A percentile compares a stretch with the other conserved stretches of the same genome.
Conservation (phyloP, 2,113 vertebrate genomes). For the Columbina picui region DNA sequence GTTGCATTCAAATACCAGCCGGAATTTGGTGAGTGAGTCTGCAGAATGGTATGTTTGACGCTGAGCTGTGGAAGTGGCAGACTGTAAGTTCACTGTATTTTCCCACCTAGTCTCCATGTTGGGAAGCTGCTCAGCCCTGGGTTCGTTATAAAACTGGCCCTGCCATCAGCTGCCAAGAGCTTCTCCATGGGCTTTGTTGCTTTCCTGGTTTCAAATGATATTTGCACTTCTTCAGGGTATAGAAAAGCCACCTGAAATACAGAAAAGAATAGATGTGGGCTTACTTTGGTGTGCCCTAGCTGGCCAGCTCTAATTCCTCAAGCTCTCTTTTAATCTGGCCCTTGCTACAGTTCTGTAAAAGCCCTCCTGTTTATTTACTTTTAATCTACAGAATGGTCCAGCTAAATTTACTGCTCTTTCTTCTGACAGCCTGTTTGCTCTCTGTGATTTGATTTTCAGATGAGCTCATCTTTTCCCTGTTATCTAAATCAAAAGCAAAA, state of each 20-base stretch:
- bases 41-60: background rate
- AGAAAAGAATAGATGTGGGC: background rate
- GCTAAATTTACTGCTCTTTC: conserved; percentile 29
- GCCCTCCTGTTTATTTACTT: conserved; percentile 1
- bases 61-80: background rate
- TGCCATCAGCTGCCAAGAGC: fast-evolving
- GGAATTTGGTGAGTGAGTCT: background rate
- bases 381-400: background rate
- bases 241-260: background rate
- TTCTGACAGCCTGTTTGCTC: conserved; percentile 2
- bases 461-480: conserved; percentile 58
- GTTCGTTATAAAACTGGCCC: background rate
- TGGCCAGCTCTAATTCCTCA: background rate
- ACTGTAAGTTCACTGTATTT: background rate
- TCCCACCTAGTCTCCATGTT: background rate
- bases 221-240: background rate
- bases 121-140: background rate
- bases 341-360: background rate
- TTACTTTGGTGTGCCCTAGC: background rate
- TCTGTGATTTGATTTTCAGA: conserved; percentile 65
- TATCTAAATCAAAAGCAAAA: conserved; percentile 42
- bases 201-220: background rate
- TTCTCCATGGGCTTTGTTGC: background rate
- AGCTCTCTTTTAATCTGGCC: background rate
- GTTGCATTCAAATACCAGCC: background rate